Evolutionary conservation across 2,113 vertebrate species (phyloP), one percentile per base, ranked within the genome.

Genomic region (Oceanodroma tethys): DNA sequence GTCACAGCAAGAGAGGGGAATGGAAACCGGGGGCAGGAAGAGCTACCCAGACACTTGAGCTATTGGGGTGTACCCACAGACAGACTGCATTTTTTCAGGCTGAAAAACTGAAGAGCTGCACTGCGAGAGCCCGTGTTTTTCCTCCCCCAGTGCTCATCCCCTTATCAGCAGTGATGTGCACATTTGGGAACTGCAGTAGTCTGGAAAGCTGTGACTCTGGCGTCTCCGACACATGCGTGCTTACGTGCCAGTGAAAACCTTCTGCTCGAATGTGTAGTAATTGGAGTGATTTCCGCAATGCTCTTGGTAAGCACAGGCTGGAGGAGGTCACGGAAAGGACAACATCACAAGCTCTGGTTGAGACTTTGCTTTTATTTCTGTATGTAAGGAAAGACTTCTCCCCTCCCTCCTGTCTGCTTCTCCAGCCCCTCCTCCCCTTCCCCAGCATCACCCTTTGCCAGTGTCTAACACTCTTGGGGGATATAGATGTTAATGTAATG

Each of bases 401-500:
- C 14, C 15, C 29, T 76, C 34, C 23, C 30, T 72, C 18, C 74
- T 42, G 12, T 78, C 43, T 73, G 40, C 6, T 5, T 66, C 30
- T 45, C 19, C 36, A 86, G 52, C 58, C 50, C 11, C 38, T 85
- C 66, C 55, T 68, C 38, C n/a, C 29, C 74, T 92, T 76, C 52
- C 42, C 27, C 16, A 86, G 43, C n/a, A 87, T 73, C 70, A 16
- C 52, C 47, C 72, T 71, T 95, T 94, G 86, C 88, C 55, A 60
- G 18, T 11, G 38, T 48, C 38, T 67, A 42, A 40, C 38, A n/a
- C 65, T 80, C 29, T 21, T 67, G 60, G 34, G 16, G 7, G 22
- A 43, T 89, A 66, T 25, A 75, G 83, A 96, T 92, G 55, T 89
- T 91, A 79, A 78, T 55, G 52, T 75, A 86, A 68, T 92, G 52